Base-by-base conservation (phyloP, 1,140 invertebrate species). In the Cylas formicarius region DNA sequence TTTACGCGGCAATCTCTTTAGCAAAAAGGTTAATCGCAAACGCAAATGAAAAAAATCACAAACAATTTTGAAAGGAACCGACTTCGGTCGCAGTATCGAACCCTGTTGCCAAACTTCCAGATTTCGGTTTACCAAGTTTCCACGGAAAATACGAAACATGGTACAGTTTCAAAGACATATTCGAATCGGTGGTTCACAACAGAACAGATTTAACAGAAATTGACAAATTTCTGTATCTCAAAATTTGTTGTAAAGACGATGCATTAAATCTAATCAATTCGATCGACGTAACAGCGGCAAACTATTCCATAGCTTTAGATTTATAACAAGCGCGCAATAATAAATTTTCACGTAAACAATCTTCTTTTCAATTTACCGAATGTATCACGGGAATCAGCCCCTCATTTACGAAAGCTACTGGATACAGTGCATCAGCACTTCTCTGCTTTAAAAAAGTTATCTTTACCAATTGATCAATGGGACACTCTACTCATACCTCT, bases 181-280 rank as follows among this genome's bases (percentile, higher is more conserved):
- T n/a, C n/a, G n/a, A n/a, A n/a, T n/a, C n/a, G n/a, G n/a, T n/a
- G n/a, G n/a, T n/a, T n/a, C n/a, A n/a, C n/a, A n/a, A n/a, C n/a
- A n/a, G n/a, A n/a, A n/a, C n/a, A n/a, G n/a, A n/a, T 14, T 23
- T 49, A 37, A 5, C 13, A 9, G 29, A 42, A 5, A 1, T 9
- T 10, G 16, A 42, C 32, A 44, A 37, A 37, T 40, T 40, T 41
- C 19, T 37, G 5, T 35, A 43, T 20, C 37, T 37, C 17, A 43
- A 37, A 39, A 9, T 31, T 8, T 44, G 36, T 35, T 36, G 33
- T 44, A 44, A 44, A 41, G 34, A 26, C 11, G 32, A 44, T 40
- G 41, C 41, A 11, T 17, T 44, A n/a, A 31, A 24, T 16, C 16
- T 35, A 6, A 23, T 44, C 8, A 33, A 21, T n/a, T 23, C 19